These are phyloP conservation scores for Amyelois transitella DNA, from an alignment of 1,140 invertebrate species.

Conservation along the genomic window DNA sequence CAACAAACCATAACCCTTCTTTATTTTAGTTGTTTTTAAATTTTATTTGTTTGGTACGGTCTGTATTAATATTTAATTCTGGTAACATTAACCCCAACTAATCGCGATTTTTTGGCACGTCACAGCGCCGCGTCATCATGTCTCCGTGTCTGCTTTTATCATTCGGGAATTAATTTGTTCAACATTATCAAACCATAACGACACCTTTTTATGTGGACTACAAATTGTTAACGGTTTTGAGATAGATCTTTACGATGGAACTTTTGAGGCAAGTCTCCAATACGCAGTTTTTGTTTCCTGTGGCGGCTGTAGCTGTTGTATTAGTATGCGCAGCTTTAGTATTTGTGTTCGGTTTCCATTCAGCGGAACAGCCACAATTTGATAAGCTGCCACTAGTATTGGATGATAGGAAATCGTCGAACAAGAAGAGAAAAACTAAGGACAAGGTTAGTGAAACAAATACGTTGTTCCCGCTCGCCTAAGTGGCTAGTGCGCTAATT, in stretches of 20 bases:
- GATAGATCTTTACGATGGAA: conserved; percentile 71
- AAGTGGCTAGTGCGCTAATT: conserved; percentile 41
- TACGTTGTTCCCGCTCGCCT: conserved; percentile 26
- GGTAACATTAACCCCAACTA: conserved; percentile 28
- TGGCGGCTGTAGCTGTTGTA: conserved; percentile 79
- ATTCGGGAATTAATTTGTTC: conserved; percentile 65
- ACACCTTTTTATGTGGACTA: conserved; percentile 62
- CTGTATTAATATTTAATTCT: conserved; percentile 19
- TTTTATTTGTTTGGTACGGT: conserved; percentile 10
- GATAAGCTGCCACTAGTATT: conserved; percentile 77
- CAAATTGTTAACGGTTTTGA: conserved; percentile 47
- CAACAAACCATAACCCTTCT: too few relatives aligned
- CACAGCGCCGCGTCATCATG: conserved; percentile 78
- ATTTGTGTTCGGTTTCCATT: conserved; percentile 83
- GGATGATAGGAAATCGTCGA: conserved; percentile 78
- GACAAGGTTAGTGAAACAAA: conserved; percentile 78
- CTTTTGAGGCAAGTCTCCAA: conserved; percentile 73
- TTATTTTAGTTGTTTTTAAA: too few relatives aligned
- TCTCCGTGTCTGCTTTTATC: conserved; percentile 73
- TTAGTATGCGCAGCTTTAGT: conserved; percentile 79
- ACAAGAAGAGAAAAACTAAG: conserved; percentile 81
- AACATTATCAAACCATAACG: conserved; percentile 65
- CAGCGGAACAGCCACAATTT: conserved; percentile 82
- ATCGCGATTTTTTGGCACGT: conserved; percentile 74
- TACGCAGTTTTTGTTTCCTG: conserved; percentile 76